These are phyloP conservation scores for Delphinapterus leucas DNA, from an alignment of 2,113 vertebrate genomes.

Conservation along the genomic window DNA sequence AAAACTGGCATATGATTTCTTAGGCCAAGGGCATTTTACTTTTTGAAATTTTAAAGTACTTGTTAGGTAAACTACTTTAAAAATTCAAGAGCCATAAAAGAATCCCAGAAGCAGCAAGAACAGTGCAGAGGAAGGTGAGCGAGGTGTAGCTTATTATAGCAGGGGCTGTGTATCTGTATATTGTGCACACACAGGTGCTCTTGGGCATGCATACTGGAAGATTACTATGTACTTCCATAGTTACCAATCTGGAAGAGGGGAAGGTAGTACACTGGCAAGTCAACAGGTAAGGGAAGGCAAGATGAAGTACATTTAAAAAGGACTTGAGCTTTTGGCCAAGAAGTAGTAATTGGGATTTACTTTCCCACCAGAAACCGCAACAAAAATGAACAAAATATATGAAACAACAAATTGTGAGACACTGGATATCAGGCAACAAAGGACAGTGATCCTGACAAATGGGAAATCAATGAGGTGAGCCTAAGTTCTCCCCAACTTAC, in stretches of 20 bases:
- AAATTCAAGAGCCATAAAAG: slow-evolving; percentile 55
- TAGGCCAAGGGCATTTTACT: slow-evolving; percentile 64
- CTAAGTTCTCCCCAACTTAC: not conserved
- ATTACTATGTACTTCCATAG: not conserved
- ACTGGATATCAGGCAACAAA: not conserved
- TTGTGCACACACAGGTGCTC: not conserved
- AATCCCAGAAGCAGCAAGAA: slow-evolving; percentile 43
- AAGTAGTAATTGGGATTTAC: not conserved
- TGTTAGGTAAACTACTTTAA: slow-evolving; percentile 66
- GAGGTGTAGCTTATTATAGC: not conserved
- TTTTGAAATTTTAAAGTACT: slow-evolving; percentile 65
- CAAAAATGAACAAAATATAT: not conserved
- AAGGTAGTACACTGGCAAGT: not conserved
- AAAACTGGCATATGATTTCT: slow-evolving; percentile 66
- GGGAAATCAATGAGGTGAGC: not conserved
- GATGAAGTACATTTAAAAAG: slow-evolving; percentile 1
- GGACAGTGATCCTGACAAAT: not conserved
- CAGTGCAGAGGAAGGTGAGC: not conserved
- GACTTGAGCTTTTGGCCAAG: not conserved
- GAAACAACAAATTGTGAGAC: not conserved
- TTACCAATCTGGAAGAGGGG: not conserved
- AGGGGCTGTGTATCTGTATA: not conserved
- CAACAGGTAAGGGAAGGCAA: not conserved
- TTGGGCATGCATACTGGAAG: not conserved
- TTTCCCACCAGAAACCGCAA: not conserved